phyloP scores from a whole-genome alignment of 2,888 invertebrate species.

The Oscheius sp. region DNA sequence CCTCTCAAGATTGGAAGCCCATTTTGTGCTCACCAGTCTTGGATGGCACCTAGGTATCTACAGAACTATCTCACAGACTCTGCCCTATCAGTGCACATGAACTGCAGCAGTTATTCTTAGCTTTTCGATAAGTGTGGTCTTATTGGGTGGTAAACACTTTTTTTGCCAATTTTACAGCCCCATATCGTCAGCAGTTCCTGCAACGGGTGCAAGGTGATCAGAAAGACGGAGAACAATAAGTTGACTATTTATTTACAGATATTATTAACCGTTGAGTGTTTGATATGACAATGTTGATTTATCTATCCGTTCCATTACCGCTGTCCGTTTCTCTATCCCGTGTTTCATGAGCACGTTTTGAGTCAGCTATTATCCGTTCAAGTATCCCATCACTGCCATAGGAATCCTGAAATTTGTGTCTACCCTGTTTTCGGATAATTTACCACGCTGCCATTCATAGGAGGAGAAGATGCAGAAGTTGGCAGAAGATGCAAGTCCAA shows the following conservation, averaged over 20 bases:
- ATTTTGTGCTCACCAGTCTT: too few relatives aligned
- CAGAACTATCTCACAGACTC: background rate
- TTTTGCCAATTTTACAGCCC: too few relatives aligned
- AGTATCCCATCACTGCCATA: background rate
- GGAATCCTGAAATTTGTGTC: background rate
- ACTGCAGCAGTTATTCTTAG: too few relatives aligned
- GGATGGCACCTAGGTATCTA: too few relatives aligned
- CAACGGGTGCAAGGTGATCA: too few relatives aligned
- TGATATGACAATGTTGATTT: background rate
- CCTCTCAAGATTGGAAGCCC: too few relatives aligned
- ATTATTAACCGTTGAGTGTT: background rate
- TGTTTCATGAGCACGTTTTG: too few relatives aligned
- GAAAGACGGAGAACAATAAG: background rate
- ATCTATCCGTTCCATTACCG: slow-evolving; percentile 24
- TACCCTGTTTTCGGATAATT: background rate
- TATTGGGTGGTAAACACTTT: too few relatives aligned
- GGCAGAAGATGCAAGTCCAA: background rate
- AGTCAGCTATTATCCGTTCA: too few relatives aligned
- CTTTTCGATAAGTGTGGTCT: too few relatives aligned
- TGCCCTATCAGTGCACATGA: too few relatives aligned
- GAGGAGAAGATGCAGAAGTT: background rate
- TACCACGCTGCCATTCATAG: slow-evolving; percentile 1
- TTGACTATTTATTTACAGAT: slow-evolving; percentile 15
- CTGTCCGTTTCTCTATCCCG: slow-evolving; percentile 9
- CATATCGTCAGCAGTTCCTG: too few relatives aligned